Conservation (phyloP, 2,888 invertebrate genomes). For the Miltochrista miniata region DNA sequence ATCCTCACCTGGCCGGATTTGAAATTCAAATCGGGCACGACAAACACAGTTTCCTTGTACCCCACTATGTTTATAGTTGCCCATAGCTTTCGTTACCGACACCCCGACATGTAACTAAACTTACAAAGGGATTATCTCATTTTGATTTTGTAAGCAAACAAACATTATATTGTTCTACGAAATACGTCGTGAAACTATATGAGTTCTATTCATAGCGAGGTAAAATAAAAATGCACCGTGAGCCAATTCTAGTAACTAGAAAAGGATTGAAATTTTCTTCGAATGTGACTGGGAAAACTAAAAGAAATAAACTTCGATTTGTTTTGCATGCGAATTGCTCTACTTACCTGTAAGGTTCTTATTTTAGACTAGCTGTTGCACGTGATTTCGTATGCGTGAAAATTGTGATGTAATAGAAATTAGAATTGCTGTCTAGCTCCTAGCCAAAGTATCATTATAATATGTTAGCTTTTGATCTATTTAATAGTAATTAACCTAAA, state of each 20-base stretch:
- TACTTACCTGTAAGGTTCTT: too few relatives aligned
- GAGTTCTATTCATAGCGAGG: background rate
- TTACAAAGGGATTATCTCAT: slow-evolving; percentile 34
- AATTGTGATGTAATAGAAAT: too few relatives aligned
- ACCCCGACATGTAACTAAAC: slow-evolving; percentile 17
- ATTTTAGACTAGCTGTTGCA: background rate
- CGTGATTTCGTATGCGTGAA: too few relatives aligned
- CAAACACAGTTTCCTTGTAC: slow-evolving; percentile 63
- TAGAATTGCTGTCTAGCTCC: too few relatives aligned
- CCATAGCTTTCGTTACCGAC: slow-evolving; percentile 44
- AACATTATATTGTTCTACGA: slow-evolving; percentile 5
- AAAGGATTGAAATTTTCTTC: background rate
- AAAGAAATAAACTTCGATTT: background rate
- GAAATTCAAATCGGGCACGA: slow-evolving; percentile 76
- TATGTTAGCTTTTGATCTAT: too few relatives aligned
- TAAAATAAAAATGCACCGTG: background rate
- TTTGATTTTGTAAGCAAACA: slow-evolving; percentile 34
- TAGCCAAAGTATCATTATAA: too few relatives aligned
- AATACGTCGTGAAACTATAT: slow-evolving; percentile 1
- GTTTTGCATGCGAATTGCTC: background rate
- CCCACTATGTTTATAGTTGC: slow-evolving; percentile 60
- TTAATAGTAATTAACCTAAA: too few relatives aligned
- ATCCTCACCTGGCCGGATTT: slow-evolving; percentile 76
- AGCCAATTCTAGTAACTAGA: background rate
- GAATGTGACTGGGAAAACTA: background rate